Evolutionary conservation across 1,140 invertebrate species (phyloP).

Genomic region (Habropoda laboriosa): DNA sequence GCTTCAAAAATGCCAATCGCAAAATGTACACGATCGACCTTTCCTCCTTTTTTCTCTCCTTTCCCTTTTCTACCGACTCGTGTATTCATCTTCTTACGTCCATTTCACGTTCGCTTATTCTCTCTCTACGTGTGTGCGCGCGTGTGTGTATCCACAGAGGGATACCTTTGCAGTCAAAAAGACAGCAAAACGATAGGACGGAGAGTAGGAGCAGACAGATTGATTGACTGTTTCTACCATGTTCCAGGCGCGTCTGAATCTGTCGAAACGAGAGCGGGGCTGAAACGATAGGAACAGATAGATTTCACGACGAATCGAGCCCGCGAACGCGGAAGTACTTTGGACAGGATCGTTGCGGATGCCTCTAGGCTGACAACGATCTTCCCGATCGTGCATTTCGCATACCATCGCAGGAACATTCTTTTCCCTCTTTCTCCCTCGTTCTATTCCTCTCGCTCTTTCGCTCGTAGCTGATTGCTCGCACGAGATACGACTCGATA

Average conservation of each 20-base stretch:
- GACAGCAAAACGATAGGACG: slow-evolving; percentile 16
- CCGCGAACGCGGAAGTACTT: slow-evolving; percentile 70
- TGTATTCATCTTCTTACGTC: slow-evolving; percentile 53
- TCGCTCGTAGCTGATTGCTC: slow-evolving; percentile 26
- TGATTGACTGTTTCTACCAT: slow-evolving; percentile 43
- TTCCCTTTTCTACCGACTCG: not conserved
- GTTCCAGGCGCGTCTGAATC: slow-evolving; percentile 36
- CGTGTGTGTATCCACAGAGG: not conserved
- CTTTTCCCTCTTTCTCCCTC: not conserved
- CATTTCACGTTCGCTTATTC: slow-evolving; percentile 45
- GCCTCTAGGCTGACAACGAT: slow-evolving; percentile 66
- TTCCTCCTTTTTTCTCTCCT: slow-evolving; percentile 8
- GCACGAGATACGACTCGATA: not conserved
- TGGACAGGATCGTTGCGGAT: slow-evolving; percentile 71
- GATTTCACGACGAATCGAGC: slow-evolving; percentile 45
- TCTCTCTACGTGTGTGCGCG: slow-evolving; percentile 14
- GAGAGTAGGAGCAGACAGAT: slow-evolving; percentile 18
- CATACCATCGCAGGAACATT: not conserved
- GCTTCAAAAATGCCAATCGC: slow-evolving; percentile 62
- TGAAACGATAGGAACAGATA: slow-evolving; percentile 7
- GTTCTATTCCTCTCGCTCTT: too few species aligned
- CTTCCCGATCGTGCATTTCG: slow-evolving; percentile 42
- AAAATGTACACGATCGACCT: slow-evolving; percentile 56
- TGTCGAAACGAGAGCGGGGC: not conserved
- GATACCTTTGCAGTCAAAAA: slow-evolving; percentile 30